A percentile compares a stretch with the other conserved stretches of the same genome.
phyloP scores from a whole-genome alignment of 2,797 vertebrate genomes.

The Oophaga sylvatica region DNA sequence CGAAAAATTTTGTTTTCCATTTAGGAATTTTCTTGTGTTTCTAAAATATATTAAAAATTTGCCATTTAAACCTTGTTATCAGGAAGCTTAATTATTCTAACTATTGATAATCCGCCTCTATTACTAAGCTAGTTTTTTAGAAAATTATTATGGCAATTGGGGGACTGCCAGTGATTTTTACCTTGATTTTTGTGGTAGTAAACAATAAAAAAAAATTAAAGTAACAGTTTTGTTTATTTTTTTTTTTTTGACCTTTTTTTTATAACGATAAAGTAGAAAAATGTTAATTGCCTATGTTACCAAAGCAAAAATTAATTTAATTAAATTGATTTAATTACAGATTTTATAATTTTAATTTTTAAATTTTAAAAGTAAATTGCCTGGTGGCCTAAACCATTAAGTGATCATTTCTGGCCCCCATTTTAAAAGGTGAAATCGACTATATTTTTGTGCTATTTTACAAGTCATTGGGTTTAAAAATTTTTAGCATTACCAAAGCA shows the following conservation, averaged over 20 bases:
- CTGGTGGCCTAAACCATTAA: too few relatives aligned
- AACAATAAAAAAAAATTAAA: neutral
- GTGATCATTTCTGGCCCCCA: too few relatives aligned
- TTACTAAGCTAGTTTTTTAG: neutral
- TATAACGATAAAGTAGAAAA: neutral
- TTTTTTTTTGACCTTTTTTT: neutral
- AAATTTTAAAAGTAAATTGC: too few relatives aligned
- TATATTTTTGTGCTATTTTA: too few relatives aligned
- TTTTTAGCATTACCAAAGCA: too few relatives aligned
- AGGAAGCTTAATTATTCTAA: neutral
- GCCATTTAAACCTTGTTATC: neutral
- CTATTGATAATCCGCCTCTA: neutral
- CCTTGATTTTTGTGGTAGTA: neutral
- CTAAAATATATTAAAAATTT: neutral
- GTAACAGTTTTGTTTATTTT: neutral
- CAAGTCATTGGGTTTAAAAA: too few relatives aligned
- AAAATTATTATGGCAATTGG: neutral
- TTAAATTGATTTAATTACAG: too few relatives aligned
- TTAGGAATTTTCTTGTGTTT: conserved; percentile 3
- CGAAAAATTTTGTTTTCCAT: neutral
- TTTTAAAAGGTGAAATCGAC: too few relatives aligned
- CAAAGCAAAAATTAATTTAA: too few relatives aligned
- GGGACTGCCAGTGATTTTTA: neutral
- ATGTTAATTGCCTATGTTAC: too few relatives aligned
- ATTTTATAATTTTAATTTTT: too few relatives aligned